Evolutionary conservation across 1,140 invertebrate genomes (phyloP).

Genomic region (Leptinotarsa texana): DNA sequence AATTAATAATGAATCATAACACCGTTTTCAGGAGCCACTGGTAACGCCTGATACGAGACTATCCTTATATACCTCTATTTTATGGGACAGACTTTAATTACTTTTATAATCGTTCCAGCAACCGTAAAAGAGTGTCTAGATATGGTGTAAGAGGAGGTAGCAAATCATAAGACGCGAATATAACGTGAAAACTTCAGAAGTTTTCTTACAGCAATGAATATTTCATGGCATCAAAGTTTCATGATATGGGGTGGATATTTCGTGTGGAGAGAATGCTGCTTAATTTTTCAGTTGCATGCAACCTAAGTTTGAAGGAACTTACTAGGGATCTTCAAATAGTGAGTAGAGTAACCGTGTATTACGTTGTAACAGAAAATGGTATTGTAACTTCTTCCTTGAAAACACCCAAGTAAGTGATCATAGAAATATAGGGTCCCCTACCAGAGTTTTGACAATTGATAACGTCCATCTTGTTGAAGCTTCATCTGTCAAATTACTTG

Average conservation of each 20-base stretch:
- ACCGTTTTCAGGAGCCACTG: background rate
- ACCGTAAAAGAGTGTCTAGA: slow-evolving; percentile 11
- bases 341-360: too few relatives aligned
- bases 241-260: background rate
- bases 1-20: background rate
- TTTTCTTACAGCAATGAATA: background rate
- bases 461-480: too few relatives aligned
- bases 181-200: background rate
- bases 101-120: slow-evolving; percentile 9
- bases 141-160: background rate
- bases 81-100: slow-evolving; percentile 8
- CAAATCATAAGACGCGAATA: background rate
- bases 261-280: background rate
- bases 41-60: background rate
- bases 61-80: background rate
- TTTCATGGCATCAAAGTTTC: background rate
- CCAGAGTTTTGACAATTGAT: too few relatives aligned
- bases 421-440: too few relatives aligned
- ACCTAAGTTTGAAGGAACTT: background rate
- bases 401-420: too few relatives aligned
- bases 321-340: background rate
- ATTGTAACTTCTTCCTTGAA: too few relatives aligned
- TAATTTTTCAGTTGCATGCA: background rate
- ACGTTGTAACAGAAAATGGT: too few relatives aligned
- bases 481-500: too few relatives aligned